Percentiles rank a stretch among this genome's conserved stretches.
Evolutionary conservation across 2,113 vertebrate genomes (phyloP).

Genomic region (Microcebus ravelobensis): DNA sequence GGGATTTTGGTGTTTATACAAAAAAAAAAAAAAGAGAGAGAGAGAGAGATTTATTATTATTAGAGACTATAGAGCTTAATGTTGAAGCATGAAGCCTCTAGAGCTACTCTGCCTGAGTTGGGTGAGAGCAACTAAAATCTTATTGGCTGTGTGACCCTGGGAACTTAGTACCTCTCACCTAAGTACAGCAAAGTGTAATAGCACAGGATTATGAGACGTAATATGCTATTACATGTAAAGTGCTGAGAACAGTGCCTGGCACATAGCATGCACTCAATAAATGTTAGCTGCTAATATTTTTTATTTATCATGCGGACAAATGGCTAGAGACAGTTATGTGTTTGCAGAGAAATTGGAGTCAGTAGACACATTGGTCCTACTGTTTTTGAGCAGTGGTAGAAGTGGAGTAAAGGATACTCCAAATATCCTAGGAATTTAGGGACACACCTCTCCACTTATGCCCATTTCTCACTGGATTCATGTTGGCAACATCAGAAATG

Average conservation of each 20-base stretch:
- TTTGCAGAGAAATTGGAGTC: background rate
- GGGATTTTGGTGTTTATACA: background rate
- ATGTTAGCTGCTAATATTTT: background rate
- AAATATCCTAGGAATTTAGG: background rate
- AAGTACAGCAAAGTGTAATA: background rate
- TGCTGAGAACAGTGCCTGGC: background rate
- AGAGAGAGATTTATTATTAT: background rate
- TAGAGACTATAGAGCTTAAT: background rate
- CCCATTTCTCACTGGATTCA: background rate
- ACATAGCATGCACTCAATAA: background rate
- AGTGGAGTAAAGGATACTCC: background rate
- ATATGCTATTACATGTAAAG: background rate
- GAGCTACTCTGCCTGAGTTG: background rate
- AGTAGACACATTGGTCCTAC: background rate
- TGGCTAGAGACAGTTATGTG: background rate
- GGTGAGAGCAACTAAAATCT: background rate
- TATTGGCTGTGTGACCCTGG: background rate
- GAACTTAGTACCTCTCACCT: background rate
- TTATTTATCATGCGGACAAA: background rate
- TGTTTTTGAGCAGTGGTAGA: background rate
- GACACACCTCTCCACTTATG: background rate
- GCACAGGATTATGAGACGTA: background rate
- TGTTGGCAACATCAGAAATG: background rate
- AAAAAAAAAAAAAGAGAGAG: background rate
- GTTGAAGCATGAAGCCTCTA: background rate